Conservation (phyloP, 1,140 invertebrate species). For the Drosophila malerkotliana region DNA sequence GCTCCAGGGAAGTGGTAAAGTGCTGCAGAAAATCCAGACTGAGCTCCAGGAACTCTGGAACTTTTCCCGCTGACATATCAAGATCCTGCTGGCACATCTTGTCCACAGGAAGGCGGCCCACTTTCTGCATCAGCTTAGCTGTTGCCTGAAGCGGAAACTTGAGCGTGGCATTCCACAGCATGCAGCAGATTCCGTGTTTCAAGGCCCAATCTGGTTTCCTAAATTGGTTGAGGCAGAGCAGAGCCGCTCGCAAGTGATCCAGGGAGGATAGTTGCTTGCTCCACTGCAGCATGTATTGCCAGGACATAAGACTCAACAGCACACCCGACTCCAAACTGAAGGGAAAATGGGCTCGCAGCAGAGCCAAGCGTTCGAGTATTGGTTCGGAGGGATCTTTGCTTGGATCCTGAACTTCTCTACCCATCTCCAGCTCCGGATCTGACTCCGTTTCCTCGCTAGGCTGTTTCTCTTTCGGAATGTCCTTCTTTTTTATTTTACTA, state of each 20-base stretch:
- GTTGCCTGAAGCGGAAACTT: constrained; percentile 89
- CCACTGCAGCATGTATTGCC: constrained; percentile 95
- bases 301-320: constrained; percentile 93
- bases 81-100: constrained; percentile 90
- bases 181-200: constrained; percentile 90
- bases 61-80: constrained; percentile 88
- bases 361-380: constrained; percentile 86
- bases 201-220: constrained; percentile 86
- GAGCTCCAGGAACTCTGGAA: constrained; percentile 89
- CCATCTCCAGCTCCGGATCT: constrained; percentile 28
- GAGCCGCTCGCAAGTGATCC: constrained; percentile 87
- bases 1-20: constrained; percentile 85
- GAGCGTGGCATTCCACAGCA: constrained; percentile 95
- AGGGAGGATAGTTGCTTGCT: constrained; percentile 90
- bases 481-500: constrained; percentile 12
- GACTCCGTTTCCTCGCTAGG: constrained; percentile 8
- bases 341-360: constrained; percentile 91
- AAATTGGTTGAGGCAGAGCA: constrained; percentile 85
- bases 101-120: constrained; percentile 94
- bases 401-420: constrained; percentile 45
- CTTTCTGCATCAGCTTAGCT: constrained; percentile 93
- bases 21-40: constrained; percentile 90
- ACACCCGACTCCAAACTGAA: constrained; percentile 92
- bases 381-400: constrained; percentile 82
- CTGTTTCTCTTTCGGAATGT: not conserved